These are phyloP conservation scores for Mongoloraphidia duomilia DNA, from an alignment of 2,888 invertebrate species.

Conservation along the genomic window DNA sequence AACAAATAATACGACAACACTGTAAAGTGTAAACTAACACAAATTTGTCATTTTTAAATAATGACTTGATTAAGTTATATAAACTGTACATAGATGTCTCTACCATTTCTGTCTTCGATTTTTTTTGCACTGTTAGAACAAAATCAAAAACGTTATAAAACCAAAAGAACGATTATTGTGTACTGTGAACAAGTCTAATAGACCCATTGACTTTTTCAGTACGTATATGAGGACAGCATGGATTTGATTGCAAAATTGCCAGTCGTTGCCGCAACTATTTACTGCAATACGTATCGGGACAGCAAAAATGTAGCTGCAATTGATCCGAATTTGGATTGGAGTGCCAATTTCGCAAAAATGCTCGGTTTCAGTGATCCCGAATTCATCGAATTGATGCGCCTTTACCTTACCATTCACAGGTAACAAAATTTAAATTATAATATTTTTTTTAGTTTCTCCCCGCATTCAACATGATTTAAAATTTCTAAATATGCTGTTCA, in stretches of 20 bases:
- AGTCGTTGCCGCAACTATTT: constrained; percentile 86
- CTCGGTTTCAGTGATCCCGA: constrained; percentile 71
- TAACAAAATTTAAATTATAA: constrained; percentile 17
- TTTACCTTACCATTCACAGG: constrained; percentile 86
- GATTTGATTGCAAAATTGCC: constrained; percentile 89
- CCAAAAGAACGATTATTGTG: too few relatives aligned
- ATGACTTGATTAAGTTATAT: too few relatives aligned
- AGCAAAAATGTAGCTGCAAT: constrained; percentile 80
- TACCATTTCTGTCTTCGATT: background rate
- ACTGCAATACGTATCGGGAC: constrained; percentile 74
- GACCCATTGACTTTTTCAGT: constrained; percentile 28
- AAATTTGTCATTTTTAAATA: too few relatives aligned
- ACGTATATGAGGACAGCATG: constrained; percentile 85
- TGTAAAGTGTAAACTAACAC: too few relatives aligned
- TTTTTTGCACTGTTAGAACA: constrained; percentile 1
- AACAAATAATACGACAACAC: too few relatives aligned
- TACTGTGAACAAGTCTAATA: background rate
- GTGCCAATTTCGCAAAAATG: constrained; percentile 82
- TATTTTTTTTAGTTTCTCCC: too few relatives aligned
- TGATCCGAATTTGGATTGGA: constrained; percentile 83
- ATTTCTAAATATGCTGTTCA: too few relatives aligned
- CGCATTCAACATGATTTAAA: too few relatives aligned
- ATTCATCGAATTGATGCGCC: constrained; percentile 82
- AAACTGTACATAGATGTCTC: background rate
- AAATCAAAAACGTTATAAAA: background rate